Percentiles rank a stretch among this genome's conserved stretches.
Evolutionary conservation across 2,797 vertebrate genomes (phyloP).

Genomic region (Cichlasoma orientale): DNA sequence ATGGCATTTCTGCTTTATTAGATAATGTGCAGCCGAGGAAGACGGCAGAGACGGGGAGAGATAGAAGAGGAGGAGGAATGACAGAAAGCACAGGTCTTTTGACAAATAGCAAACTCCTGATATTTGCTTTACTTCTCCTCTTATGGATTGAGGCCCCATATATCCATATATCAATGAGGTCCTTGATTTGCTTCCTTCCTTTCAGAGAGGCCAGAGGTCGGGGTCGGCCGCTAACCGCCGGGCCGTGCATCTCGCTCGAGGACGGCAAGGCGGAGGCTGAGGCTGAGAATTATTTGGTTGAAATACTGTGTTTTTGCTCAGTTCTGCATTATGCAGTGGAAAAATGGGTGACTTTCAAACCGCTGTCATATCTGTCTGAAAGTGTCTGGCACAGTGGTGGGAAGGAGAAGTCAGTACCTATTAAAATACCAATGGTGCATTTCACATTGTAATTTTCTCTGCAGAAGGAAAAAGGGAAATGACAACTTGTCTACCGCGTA

Average conservation of each 20-base stretch:
- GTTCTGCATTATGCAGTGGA: not conserved
- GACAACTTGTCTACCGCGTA: conserved; percentile 18
- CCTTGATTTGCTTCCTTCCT: not conserved
- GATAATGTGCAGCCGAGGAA: conserved; percentile 45
- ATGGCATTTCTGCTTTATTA: conserved; percentile 61
- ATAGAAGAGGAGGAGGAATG: conserved; percentile 11
- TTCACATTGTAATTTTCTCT: conserved; percentile 38
- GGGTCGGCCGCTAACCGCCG: not conserved
- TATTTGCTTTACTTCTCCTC: conserved; percentile 7
- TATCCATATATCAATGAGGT: not conserved
- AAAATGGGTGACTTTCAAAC: not conserved
- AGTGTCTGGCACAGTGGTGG: not conserved
- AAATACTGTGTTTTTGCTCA: not conserved
- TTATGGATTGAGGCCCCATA: not conserved
- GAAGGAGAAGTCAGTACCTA: conserved; percentile 17
- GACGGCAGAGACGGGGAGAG: conserved; percentile 29
- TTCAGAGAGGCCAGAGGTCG: conserved; percentile 15
- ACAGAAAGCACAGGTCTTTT: conserved; percentile 16
- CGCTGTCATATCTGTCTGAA: not conserved
- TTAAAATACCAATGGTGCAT: conserved; percentile 45
- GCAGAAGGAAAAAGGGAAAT: conserved; percentile 19
- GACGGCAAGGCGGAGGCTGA: not conserved
- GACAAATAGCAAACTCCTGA: conserved; percentile 17
- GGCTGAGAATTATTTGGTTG: not conserved
- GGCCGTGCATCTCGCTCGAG: not conserved